Percentiles rank a stretch among this genome's conserved stretches.
Evolutionary conservation across 2,797 vertebrate genomes (phyloP).

Genomic region (Bryconaethiops microstoma): DNA sequence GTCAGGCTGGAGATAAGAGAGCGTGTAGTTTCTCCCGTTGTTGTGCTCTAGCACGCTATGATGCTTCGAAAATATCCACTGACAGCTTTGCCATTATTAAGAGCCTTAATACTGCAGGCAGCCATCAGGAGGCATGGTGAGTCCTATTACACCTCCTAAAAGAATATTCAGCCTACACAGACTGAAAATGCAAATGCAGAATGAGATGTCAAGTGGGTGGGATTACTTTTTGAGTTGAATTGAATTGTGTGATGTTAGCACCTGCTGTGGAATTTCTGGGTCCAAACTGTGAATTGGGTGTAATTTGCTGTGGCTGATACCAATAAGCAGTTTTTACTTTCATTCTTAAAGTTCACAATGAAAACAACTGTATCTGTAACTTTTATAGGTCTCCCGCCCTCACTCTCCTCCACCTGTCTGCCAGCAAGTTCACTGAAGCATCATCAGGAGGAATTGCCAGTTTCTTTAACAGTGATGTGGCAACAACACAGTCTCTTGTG

Average conservation of each 20-base stretch:
- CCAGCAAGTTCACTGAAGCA: conserved; percentile 84
- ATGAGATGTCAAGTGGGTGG: no score
- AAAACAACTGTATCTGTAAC: no score
- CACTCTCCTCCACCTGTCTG: conserved; percentile 84
- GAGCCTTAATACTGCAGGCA: conserved; percentile 86
- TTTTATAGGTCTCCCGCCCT: conserved; percentile 87
- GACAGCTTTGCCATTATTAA: conserved; percentile 89
- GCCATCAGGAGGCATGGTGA: conserved; percentile 90
- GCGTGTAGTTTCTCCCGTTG: conserved; percentile 83
- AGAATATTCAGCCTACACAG: background rate
- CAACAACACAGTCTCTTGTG: conserved; percentile 65
- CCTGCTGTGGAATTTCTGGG: no score
- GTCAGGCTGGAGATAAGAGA: conserved; percentile 80
- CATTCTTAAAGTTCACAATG: no score
- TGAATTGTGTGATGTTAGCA: no score
- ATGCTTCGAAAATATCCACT: conserved; percentile 84
- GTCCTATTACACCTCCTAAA: conserved; percentile 42
- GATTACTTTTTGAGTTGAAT: no score
- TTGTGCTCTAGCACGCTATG: conserved; percentile 86
- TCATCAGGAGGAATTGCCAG: conserved; percentile 79
- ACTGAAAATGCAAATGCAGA: background rate
- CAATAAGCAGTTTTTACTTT: no score
- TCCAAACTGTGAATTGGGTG: no score
- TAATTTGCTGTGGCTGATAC: no score
- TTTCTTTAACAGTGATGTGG: conserved; percentile 81